Conservation (phyloP, 2,113 vertebrate species). For the Campylomormyrus numenius region DNA sequence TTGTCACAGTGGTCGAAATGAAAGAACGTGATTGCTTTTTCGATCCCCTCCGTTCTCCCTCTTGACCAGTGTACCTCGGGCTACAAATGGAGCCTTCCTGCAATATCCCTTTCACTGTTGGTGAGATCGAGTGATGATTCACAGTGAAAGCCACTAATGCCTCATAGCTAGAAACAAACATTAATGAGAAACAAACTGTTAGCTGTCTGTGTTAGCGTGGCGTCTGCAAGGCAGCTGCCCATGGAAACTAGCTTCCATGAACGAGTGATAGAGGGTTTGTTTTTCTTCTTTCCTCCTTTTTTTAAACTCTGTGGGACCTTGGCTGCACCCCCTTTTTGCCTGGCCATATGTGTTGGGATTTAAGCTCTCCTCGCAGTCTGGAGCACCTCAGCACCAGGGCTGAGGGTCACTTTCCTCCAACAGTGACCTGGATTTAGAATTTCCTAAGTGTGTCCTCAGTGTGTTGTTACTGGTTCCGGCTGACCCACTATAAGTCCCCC, state of each 20-base stretch:
- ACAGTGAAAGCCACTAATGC: not conserved
- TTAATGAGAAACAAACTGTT: conserved; percentile 5
- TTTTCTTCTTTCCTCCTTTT: not conserved
- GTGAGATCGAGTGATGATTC: not conserved
- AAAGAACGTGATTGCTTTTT: not conserved
- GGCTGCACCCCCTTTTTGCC: not conserved
- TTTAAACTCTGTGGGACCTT: not conserved
- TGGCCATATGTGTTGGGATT: conserved; percentile 11
- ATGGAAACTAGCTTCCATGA: not conserved
- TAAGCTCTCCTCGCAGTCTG: not conserved
- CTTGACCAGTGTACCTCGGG: not conserved
- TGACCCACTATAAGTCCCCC: not conserved
- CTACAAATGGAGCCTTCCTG: not conserved
- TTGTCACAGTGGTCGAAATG: not conserved
- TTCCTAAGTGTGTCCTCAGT: not conserved
- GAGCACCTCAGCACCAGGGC: not conserved
- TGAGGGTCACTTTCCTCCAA: conserved; percentile 4
- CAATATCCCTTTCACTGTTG: not conserved
- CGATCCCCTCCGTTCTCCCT: not conserved
- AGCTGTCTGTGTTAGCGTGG: not conserved
- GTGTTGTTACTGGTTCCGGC: not conserved
- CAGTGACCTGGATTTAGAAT: not conserved
- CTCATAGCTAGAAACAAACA: not conserved
- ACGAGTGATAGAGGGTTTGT: not conserved
- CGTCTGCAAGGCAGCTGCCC: not conserved